These are phyloP conservation scores for Leuciscus waleckii DNA, from an alignment of 2,797 vertebrate genomes.

Conservation along the genomic window DNA sequence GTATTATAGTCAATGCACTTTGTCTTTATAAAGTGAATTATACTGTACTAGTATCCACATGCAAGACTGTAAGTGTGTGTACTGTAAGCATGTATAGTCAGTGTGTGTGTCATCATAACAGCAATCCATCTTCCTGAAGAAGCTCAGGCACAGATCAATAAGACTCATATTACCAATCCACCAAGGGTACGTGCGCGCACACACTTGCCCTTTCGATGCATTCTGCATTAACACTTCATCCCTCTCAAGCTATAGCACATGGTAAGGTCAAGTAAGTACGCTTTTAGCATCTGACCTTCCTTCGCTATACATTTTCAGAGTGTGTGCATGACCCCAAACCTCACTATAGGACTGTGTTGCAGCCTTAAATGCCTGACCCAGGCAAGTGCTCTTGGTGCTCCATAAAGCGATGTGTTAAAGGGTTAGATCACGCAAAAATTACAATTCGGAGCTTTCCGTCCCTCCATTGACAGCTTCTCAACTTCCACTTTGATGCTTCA, in stretches of 20 bases:
- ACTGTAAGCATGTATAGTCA: not conserved
- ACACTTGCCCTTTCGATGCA: slow-evolving; percentile 13
- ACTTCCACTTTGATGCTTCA: not conserved
- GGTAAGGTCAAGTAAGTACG: slow-evolving; percentile 31
- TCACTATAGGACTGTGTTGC: not conserved
- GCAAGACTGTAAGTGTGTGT: not conserved
- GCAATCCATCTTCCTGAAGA: slow-evolving; percentile 46
- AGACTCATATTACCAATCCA: slow-evolving; percentile 46
- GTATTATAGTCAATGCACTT: not conserved
- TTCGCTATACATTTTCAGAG: slow-evolving; percentile 17
- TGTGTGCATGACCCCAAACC: slow-evolving; percentile 9
- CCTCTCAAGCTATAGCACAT: not conserved
- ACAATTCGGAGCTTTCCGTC: not conserved
- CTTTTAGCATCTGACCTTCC: slow-evolving; percentile 51
- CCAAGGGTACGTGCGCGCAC: slow-evolving; percentile 8
- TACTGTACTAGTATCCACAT: not conserved
- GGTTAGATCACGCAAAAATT: not conserved
- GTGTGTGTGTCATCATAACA: slow-evolving; percentile 3
- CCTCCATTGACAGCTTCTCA: not conserved
- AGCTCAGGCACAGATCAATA: slow-evolving; percentile 54
- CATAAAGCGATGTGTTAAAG: not conserved
- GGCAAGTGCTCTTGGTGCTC: not conserved
- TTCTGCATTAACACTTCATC: slow-evolving; percentile 13
- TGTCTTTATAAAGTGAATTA: not conserved
- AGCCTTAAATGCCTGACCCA: not conserved